Evolutionary conservation across 1,140 invertebrate genomes (phyloP).

Genomic region (Aphidius ervi): DNA sequence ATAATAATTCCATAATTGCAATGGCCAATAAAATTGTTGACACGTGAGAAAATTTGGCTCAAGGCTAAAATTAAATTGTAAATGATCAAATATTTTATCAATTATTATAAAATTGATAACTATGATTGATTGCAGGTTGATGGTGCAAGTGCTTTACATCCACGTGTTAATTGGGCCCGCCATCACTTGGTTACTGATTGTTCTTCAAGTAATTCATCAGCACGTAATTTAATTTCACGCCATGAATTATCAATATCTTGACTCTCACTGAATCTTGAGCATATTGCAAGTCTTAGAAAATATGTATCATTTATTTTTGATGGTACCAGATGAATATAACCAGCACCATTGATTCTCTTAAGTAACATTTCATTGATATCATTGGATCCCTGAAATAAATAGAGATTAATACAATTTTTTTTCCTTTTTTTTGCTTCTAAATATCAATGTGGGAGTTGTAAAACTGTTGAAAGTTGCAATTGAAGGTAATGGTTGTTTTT

Average conservation of each 20-base stretch:
- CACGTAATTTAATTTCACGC: conserved; percentile 75
- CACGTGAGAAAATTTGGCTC: too few species aligned
- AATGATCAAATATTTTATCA: conserved; percentile 10
- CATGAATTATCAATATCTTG: conserved; percentile 83
- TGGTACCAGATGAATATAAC: conserved; percentile 91
- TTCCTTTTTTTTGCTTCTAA: background rate
- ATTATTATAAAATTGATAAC: conserved; percentile 12
- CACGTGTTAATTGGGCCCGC: conserved; percentile 46
- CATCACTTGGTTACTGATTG: conserved; percentile 51
- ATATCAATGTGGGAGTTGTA: background rate
- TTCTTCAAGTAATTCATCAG: conserved; percentile 61
- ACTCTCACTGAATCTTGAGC: conserved; percentile 77
- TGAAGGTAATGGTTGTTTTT: too few species aligned
- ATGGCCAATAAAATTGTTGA: too few species aligned
- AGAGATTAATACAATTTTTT: background rate
- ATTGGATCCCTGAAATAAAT: conserved; percentile 63
- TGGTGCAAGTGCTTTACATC: conserved; percentile 41
- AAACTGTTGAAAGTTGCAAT: too few species aligned
- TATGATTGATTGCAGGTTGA: conserved; percentile 49
- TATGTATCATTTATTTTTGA: conserved; percentile 80
- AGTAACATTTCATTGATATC: conserved; percentile 78
- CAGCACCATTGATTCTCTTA: conserved; percentile 84
- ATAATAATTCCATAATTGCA: too few species aligned
- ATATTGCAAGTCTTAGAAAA: conserved; percentile 88
- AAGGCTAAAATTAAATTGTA: too few species aligned